These are phyloP conservation scores for Amphiprion percula DNA, from an alignment of 2,113 vertebrate species.

Conservation along the genomic window DNA sequence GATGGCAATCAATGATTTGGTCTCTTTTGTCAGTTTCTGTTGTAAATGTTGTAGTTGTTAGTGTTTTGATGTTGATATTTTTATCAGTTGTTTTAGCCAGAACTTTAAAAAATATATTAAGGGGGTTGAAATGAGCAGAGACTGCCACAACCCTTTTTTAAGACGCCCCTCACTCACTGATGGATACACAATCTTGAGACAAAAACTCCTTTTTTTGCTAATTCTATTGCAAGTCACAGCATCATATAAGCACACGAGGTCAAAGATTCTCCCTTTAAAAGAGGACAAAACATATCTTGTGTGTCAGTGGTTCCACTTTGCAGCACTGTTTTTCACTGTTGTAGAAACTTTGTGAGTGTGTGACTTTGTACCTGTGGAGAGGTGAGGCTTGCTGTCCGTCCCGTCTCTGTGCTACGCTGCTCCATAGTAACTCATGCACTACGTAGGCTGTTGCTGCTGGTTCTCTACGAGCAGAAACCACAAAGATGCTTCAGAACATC, in stretches of 20 bases:
- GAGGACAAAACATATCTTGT: conserved; percentile 50
- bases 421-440: conserved; percentile 39
- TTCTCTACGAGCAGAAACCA: conserved; percentile 20
- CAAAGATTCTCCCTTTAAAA: conserved; percentile 60
- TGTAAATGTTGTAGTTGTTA: conserved; percentile 69
- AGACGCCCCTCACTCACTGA: conserved; percentile 11
- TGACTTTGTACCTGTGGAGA: conserved; percentile 59
- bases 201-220: conserved; percentile 28
- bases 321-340: conserved; percentile 61
- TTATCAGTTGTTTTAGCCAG: conserved; percentile 53
- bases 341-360: conserved; percentile 66
- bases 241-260: conserved; percentile 58
- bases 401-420: conserved; percentile 43
- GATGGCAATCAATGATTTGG: conserved; percentile 70
- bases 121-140: conserved; percentile 30
- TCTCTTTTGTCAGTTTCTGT: conserved; percentile 70
- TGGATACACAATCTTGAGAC: conserved; percentile 5
- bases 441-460: conserved; percentile 15
- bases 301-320: conserved; percentile 53
- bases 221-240: conserved; percentile 28
- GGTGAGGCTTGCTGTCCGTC: conserved; percentile 28
- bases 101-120: conserved; percentile 43
- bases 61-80: conserved; percentile 78
- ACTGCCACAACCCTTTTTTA: conserved; percentile 28
- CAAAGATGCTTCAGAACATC: not conserved